Percentiles rank a stretch among this genome's conserved stretches.
phyloP scores from a whole-genome alignment of 1,140 invertebrate species.

The Globodera rostochiensis region DNA sequence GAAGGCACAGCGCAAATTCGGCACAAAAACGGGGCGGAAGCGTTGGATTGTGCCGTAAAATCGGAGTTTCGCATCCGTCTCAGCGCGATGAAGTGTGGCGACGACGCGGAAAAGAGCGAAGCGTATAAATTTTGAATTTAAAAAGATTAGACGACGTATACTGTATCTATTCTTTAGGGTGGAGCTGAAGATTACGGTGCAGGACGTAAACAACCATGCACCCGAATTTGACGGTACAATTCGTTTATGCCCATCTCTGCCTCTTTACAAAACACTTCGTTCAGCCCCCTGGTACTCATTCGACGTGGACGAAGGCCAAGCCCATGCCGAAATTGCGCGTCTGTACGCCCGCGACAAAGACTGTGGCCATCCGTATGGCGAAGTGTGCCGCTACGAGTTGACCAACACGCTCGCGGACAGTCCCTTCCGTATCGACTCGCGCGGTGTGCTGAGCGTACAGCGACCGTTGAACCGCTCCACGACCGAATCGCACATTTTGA shows the following conservation, averaged over 20 bases:
- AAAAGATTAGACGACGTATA: no score
- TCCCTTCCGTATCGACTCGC: slow-evolving; percentile 60
- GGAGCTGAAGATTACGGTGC: slow-evolving; percentile 58
- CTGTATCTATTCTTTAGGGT: slow-evolving; percentile 48
- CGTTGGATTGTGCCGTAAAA: slow-evolving; percentile 56
- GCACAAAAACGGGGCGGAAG: slow-evolving; percentile 20
- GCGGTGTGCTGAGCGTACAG: slow-evolving; percentile 59
- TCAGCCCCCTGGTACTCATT: slow-evolving; percentile 63
- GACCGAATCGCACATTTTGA: slow-evolving; percentile 61
- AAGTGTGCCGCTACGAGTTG: slow-evolving; percentile 63
- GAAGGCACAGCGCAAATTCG: slow-evolving; percentile 55
- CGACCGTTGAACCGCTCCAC: slow-evolving; percentile 56
- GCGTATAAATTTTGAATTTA: background rate
- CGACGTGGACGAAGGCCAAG: slow-evolving; percentile 55
- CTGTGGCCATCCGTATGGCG: slow-evolving; percentile 64
- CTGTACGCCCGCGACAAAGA: slow-evolving; percentile 57
- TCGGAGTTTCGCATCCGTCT: slow-evolving; percentile 48
- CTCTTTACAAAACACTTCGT: no score
- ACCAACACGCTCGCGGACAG: slow-evolving; percentile 62
- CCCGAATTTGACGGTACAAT: slow-evolving; percentile 59
- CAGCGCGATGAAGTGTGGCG: slow-evolving; percentile 58
- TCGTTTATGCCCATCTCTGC: background rate
- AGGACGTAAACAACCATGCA: slow-evolving; percentile 63
- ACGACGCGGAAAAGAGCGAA: slow-evolving; percentile 46
- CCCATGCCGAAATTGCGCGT: slow-evolving; percentile 51